These are phyloP conservation scores for Centruroides vittatus DNA, from an alignment of 1,140 invertebrate genomes.

Conservation along the genomic window DNA sequence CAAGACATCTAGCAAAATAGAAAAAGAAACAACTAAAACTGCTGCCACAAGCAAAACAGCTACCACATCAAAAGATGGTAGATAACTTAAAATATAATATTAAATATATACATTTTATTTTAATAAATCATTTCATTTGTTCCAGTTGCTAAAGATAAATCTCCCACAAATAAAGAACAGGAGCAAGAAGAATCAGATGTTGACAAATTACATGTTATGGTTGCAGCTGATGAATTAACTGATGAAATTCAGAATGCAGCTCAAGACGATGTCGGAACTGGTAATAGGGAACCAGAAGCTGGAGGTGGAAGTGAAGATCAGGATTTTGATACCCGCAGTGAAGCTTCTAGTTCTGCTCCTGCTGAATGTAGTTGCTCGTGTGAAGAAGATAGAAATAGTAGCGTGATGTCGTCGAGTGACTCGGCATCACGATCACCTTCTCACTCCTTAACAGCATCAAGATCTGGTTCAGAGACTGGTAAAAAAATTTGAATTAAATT, in stretches of 20 bases:
- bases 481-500: not conserved
- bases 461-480: slow-evolving; percentile 12
- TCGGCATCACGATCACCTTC: slow-evolving; percentile 4
- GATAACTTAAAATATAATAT: too few species aligned
- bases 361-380: slow-evolving; percentile 11
- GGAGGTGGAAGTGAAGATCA: slow-evolving; percentile 2
- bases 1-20: too few species aligned
- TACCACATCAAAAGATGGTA: too few species aligned
- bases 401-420: slow-evolving; percentile 5
- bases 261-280: slow-evolving; percentile 1
- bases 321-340: slow-evolving; percentile 7
- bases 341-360: slow-evolving; percentile 11
- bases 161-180: too few species aligned
- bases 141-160: too few species aligned
- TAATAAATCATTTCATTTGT: too few species aligned
- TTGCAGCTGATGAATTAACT: not conserved
- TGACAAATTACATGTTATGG: too few species aligned
- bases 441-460: slow-evolving; percentile 2
- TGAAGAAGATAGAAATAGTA: slow-evolving; percentile 2
- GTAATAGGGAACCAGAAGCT: not conserved
- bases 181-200: too few species aligned
- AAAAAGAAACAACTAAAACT: too few species aligned
- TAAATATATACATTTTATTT: too few species aligned
- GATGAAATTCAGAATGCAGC: slow-evolving; percentile 8
- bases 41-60: too few species aligned